Conservation (phyloP, 2,113 vertebrate species). For the Syngnathus floridae region DNA sequence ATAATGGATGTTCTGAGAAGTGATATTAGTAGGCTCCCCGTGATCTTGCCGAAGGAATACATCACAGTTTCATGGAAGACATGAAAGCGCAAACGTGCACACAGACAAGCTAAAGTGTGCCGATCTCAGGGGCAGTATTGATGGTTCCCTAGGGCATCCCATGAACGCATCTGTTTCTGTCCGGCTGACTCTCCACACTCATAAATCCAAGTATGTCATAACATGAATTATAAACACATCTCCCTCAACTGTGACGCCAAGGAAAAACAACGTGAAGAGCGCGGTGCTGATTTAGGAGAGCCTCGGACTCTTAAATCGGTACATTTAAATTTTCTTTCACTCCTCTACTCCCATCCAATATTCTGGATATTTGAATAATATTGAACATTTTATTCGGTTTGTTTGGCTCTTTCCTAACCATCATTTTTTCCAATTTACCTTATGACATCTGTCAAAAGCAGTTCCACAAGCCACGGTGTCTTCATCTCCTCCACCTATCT, state of each 20-base stretch:
- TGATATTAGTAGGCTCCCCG: slow-evolving; percentile 41
- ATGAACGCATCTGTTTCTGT: slow-evolving; percentile 70
- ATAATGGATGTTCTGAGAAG: slow-evolving; percentile 53
- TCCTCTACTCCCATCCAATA: slow-evolving; percentile 13
- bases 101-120: slow-evolving; percentile 28
- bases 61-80: slow-evolving; percentile 39
- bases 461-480: slow-evolving; percentile 41
- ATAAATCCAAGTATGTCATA: slow-evolving; percentile 74
- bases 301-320: slow-evolving; percentile 65
- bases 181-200: slow-evolving; percentile 57
- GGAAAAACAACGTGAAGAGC: slow-evolving; percentile 70
- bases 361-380: slow-evolving; percentile 2
- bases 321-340: slow-evolving; percentile 41
- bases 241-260: slow-evolving; percentile 65
- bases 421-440: slow-evolving; percentile 27
- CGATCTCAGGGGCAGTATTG: slow-evolving; percentile 54
- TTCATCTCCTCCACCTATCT: slow-evolving; percentile 26
- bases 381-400: neutral
- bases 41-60: slow-evolving; percentile 38
- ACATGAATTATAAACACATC: slow-evolving; percentile 76
- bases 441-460: slow-evolving; percentile 30
- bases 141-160: slow-evolving; percentile 64
- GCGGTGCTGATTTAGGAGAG: slow-evolving; percentile 63
- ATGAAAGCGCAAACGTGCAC: slow-evolving; percentile 38
- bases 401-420: slow-evolving; percentile 38